Percentiles rank a stretch among this genome's conserved stretches.
Conservation (phyloP, 1,140 invertebrate species). For the Bombus difficillimus region DNA sequence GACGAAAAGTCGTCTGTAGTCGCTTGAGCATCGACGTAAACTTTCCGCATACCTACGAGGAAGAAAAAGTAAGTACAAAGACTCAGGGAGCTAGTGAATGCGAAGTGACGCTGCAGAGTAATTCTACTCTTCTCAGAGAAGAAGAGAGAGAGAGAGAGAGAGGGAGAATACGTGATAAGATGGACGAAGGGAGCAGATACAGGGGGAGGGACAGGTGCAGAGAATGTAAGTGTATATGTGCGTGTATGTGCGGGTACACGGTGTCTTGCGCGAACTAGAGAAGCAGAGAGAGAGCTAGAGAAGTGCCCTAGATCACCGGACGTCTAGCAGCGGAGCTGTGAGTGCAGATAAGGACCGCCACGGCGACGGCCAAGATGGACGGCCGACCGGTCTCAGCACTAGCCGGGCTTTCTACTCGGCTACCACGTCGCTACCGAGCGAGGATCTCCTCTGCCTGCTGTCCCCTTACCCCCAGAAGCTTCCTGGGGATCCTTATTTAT, state of each 20-base stretch:
- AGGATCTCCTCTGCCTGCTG: slow-evolving; percentile 66
- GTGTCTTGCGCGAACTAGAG: slow-evolving; percentile 9
- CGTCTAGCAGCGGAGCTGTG: slow-evolving; percentile 82
- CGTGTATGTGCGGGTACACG: no score
- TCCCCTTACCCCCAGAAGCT: slow-evolving; percentile 68
- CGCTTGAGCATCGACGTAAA: not conserved
- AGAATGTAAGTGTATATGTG: not conserved
- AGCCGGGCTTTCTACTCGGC: slow-evolving; percentile 71
- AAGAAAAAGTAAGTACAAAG: slow-evolving; percentile 24
- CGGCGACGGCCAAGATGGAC: slow-evolving; percentile 83
- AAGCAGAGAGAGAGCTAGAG: slow-evolving; percentile 49
- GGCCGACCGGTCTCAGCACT: slow-evolving; percentile 79
- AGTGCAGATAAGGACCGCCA: slow-evolving; percentile 82
- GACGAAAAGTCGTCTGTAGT: no score
- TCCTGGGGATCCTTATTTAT: slow-evolving; percentile 83
- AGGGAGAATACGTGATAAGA: slow-evolving; percentile 3
- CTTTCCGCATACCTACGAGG: slow-evolving; percentile 62
- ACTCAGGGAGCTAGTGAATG: not conserved
- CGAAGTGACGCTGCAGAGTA: not conserved
- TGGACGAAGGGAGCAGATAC: not conserved
- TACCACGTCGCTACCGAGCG: slow-evolving; percentile 66
- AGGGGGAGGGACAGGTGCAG: slow-evolving; percentile 14
- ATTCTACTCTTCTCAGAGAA: slow-evolving; percentile 1
- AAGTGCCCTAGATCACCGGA: slow-evolving; percentile 82
- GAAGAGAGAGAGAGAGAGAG: not conserved